Evolutionary conservation across 1,140 invertebrate species (phyloP).

Genomic region (Cyclina sinensis): DNA sequence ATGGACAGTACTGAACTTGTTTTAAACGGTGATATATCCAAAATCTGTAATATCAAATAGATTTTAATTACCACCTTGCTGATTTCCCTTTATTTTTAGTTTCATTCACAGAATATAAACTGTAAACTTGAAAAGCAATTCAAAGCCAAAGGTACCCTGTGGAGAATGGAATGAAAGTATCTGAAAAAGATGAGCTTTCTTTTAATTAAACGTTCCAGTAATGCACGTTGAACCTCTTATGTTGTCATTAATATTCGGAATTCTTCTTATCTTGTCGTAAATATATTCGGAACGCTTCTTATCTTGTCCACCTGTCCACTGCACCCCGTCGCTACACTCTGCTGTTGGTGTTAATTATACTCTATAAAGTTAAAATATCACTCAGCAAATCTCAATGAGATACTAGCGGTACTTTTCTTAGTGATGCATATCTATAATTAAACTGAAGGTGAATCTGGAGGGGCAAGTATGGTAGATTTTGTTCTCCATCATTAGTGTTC

Average conservation of each 20-base stretch:
- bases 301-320: slow-evolving; percentile 52
- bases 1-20: too few species aligned
- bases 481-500: not conserved
- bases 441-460: slow-evolving; percentile 6
- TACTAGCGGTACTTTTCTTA: slow-evolving; percentile 49
- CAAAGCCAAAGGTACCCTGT: slow-evolving; percentile 1
- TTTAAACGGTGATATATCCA: too few species aligned
- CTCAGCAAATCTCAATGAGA: slow-evolving; percentile 41
- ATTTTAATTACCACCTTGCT: too few species aligned
- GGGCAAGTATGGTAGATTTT: not conserved
- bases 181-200: slow-evolving; percentile 17
- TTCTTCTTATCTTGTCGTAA: slow-evolving; percentile 52
- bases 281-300: slow-evolving; percentile 41
- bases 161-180: slow-evolving; percentile 32
- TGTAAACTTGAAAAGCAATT: not conserved
- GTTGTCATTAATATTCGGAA: slow-evolving; percentile 49
- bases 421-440: slow-evolving; percentile 60
- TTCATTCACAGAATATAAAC: not conserved
- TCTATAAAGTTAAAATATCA: slow-evolving; percentile 28
- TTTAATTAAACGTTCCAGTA: slow-evolving; percentile 22
- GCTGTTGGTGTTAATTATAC: slow-evolving; percentile 4
- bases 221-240: slow-evolving; percentile 1
- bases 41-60: too few species aligned
- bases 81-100: too few species aligned
- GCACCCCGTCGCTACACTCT: slow-evolving; percentile 10